A percentile compares a stretch with the other conserved stretches of the same genome.
phyloP scores from a whole-genome alignment of 2,888 invertebrate genomes.

The Dastarcus helophoroides region DNA sequence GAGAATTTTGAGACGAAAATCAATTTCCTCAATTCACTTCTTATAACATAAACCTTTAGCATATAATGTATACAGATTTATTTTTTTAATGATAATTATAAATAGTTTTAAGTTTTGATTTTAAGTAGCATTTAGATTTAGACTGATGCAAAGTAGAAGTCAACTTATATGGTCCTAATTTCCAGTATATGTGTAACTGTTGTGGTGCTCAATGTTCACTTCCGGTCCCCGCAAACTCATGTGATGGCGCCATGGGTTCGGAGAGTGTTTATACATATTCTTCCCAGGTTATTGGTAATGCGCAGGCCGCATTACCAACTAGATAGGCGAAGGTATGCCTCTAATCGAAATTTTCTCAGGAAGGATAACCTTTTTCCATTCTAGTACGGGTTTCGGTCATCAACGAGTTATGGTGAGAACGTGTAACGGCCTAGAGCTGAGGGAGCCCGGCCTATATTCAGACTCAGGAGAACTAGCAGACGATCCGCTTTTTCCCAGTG shows the following conservation, averaged over 20 bases:
- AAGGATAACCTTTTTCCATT: constrained; percentile 5
- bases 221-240: constrained; percentile 95
- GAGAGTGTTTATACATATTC: constrained; percentile 89
- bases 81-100: too few species aligned
- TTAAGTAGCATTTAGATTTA: too few species aligned
- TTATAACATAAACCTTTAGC: too few species aligned
- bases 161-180: too few species aligned
- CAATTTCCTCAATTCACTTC: too few species aligned
- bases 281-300: constrained; percentile 89
- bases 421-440: constrained; percentile 64
- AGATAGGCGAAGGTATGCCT: constrained; percentile 44
- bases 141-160: too few species aligned
- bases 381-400: constrained; percentile 22
- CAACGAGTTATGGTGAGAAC: constrained; percentile 64
- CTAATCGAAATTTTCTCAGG: background rate
- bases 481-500: constrained; percentile 43
- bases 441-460: constrained; percentile 40
- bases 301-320: constrained; percentile 62
- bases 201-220: constrained; percentile 94
- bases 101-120: too few species aligned
- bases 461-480: constrained; percentile 30
- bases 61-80: too few species aligned
- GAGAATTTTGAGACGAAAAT: too few species aligned
- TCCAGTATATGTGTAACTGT: constrained; percentile 46
- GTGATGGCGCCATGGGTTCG: constrained; percentile 96